Conservation (phyloP, 2,888 invertebrate genomes). For the Melipona beecheii region DNA sequence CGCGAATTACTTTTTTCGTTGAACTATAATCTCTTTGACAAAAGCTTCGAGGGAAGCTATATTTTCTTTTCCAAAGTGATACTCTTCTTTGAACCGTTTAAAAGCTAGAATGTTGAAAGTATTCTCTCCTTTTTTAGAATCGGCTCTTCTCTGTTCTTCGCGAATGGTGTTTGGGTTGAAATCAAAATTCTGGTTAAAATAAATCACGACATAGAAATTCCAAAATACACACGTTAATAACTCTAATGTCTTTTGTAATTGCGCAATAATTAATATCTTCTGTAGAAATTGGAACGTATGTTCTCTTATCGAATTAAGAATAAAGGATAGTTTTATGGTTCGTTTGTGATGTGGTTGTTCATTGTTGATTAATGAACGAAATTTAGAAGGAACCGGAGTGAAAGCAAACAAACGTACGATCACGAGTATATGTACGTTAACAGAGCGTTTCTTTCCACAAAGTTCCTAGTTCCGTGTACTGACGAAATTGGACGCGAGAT, state of each 20-base stretch:
- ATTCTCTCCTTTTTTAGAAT: neutral
- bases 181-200: neutral
- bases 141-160: neutral
- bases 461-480: conserved; percentile 29
- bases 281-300: neutral
- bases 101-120: neutral
- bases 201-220: neutral
- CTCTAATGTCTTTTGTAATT: too few species aligned
- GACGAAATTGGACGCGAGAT: conserved; percentile 43
- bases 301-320: too few species aligned
- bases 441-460: conserved; percentile 29
- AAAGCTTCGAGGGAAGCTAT: neutral
- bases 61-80: neutral
- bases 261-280: neutral
- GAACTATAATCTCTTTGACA: neutral
- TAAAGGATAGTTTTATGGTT: neutral
- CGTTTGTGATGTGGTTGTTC: neutral
- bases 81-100: neutral
- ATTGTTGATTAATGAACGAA: conserved; percentile 9
- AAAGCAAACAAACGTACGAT: conserved; percentile 5
- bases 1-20: neutral
- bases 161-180: neutral
- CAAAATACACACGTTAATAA: too few species aligned
- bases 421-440: conserved; percentile 19
- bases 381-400: conserved; percentile 7